These are phyloP conservation scores for Ceramica pisi DNA, from an alignment of 2,888 invertebrate species.

Conservation along the genomic window DNA sequence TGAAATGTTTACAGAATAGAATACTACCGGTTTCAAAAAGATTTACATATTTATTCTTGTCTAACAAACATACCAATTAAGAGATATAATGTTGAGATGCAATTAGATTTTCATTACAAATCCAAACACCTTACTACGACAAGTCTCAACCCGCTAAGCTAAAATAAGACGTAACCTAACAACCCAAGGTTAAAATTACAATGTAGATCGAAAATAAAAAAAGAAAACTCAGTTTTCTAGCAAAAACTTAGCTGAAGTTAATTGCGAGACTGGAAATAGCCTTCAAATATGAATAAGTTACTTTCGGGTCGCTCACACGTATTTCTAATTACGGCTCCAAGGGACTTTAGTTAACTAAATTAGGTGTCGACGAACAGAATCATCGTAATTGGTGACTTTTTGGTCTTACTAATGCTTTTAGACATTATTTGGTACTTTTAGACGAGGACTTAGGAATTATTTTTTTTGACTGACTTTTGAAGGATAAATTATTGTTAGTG, in stretches of 20 bases:
- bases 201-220: neutral
- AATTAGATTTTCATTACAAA: neutral
- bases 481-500: no score
- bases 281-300: constrained; percentile 67
- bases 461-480: no score
- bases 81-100: neutral
- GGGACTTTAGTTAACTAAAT: constrained; percentile 54
- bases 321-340: constrained; percentile 52
- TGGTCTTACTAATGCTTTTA: neutral
- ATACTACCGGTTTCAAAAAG: no score
- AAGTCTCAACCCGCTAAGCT: neutral
- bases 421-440: neutral
- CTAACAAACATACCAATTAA: neutral
- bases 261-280: constrained; percentile 61
- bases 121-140: no score
- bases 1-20: no score
- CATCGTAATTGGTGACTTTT: constrained; percentile 30
- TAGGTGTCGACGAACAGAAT: constrained; percentile 47
- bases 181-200: neutral
- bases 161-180: neutral
- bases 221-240: constrained; percentile 1
- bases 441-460: neutral
- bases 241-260: constrained; percentile 42
- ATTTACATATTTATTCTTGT: neutral
- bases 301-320: constrained; percentile 49